These are phyloP conservation scores for Alca torda DNA, from an alignment of 2,797 vertebrate genomes.

Conservation along the genomic window DNA sequence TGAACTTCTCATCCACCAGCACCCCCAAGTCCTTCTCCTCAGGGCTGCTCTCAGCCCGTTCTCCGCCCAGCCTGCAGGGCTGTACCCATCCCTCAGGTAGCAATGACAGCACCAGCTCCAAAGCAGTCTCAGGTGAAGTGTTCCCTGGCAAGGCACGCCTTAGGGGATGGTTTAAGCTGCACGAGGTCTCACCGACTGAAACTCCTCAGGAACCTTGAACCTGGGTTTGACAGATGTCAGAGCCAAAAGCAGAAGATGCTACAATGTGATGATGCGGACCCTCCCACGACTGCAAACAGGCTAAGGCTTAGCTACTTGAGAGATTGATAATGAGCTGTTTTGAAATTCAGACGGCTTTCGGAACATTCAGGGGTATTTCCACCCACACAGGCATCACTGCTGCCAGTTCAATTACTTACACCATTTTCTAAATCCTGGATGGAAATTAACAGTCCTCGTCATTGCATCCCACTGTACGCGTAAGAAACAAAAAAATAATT, in stretches of 20 bases:
- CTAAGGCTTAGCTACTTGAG: background rate
- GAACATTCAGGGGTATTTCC: background rate
- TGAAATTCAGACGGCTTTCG: background rate
- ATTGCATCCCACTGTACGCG: too few relatives aligned
- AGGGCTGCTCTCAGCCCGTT: too few relatives aligned
- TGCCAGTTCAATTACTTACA: background rate
- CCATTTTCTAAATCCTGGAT: background rate
- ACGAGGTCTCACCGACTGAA: rapidly evolving
- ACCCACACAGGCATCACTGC: background rate
- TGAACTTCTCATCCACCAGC: too few relatives aligned
- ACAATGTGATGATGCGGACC: rapidly evolving
- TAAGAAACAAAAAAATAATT: background rate
- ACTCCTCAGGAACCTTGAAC: background rate
- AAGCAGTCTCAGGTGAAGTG: background rate
- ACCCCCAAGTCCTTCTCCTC: too few relatives aligned
- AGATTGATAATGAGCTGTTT: background rate
- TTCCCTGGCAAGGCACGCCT: background rate
- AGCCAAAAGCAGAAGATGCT: background rate
- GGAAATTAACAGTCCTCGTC: background rate
- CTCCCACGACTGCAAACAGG: background rate
- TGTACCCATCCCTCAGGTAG: background rate
- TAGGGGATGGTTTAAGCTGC: background rate
- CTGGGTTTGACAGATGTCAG: background rate
- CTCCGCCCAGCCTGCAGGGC: too few relatives aligned
- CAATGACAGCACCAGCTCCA: background rate